Evolutionary conservation across 2,113 vertebrate species (phyloP).

Genomic region (Fukomys damarensis): DNA sequence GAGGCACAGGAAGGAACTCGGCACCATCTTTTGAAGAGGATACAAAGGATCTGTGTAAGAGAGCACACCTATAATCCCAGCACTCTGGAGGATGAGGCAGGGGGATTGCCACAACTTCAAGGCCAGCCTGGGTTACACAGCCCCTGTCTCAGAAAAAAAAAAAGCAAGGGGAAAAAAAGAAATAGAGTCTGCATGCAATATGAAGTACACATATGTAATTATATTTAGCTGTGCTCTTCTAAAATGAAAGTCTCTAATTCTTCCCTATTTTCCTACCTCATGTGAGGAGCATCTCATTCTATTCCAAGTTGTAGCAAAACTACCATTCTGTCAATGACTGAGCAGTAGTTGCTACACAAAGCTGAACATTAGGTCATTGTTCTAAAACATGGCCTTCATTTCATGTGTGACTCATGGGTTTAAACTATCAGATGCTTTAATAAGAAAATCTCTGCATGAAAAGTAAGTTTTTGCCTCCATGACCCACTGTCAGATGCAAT

Average conservation of each 20-base stretch:
- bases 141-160: not conserved
- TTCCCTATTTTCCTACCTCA: not conserved
- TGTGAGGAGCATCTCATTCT: constrained; percentile 19
- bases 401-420: constrained; percentile 46
- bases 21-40: not conserved
- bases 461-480: constrained; percentile 19
- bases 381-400: constrained; percentile 1
- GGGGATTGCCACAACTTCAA: not conserved
- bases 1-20: not conserved
- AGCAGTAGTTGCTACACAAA: constrained; percentile 9
- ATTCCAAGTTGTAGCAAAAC: not conserved
- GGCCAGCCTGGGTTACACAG: not conserved
- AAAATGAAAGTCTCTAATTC: not conserved
- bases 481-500: not conserved
- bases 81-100: not conserved
- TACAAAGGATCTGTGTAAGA: not conserved
- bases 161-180: not conserved
- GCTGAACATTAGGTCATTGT: not conserved
- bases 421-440: constrained; percentile 11
- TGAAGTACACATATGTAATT: not conserved
- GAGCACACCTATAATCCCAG: not conserved
- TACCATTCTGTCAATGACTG: not conserved
- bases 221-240: constrained; percentile 4
- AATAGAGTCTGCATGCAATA: not conserved
- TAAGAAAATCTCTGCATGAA: not conserved